Evolutionary conservation across 1,140 invertebrate genomes (phyloP), one percentile per base, ranked within the genome.

Genomic region (Diabrotica undecimpunctata): DNA sequence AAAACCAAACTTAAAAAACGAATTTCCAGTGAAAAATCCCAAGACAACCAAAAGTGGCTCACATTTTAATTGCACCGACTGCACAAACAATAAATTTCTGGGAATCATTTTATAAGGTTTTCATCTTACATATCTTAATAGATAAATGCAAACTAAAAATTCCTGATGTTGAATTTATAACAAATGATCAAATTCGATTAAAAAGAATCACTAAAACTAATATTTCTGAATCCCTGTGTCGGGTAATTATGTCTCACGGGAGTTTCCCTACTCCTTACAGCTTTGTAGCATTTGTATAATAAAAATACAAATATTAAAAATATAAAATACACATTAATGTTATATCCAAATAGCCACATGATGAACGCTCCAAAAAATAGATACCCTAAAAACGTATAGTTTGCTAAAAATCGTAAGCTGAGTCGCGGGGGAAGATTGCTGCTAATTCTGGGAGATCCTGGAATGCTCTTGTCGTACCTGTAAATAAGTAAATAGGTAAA

Each of bases 391-490:
- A 86, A 85, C 46, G 83, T 80, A 65, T 90, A 87, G 61, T 84
- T 88, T 4, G 87, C 90, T 6, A 90, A 78, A 54, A 81, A 77
- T 51, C 92, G 81, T 10, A 94, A 78, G 71, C 86, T 90, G 9
- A 94, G 59, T 62, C 91, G 81, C 5, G 92, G 86, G 2, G 87
- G 88, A 10, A 90, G 74, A 7, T 84, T 76, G 70, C 82, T 78
- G 64, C 82, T 78, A 0, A 83, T 79, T 9, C 85, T 75, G 37
- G 79, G 80, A 37, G 84, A 83, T 55, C 84, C 83, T 50, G 80
- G 77, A 4, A 76, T 74, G 4, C 82, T 83, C 61, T 86, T 90
- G 71, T 81, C 84, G 72, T 83, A 88, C 62, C 76, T 83, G 65
- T 79, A 83, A 46, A 8, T 3, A 46, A 46, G n/a, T 10, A 46